phyloP scores from a whole-genome alignment of 2,113 vertebrate species.

The Microtus ochrogaster region DNA sequence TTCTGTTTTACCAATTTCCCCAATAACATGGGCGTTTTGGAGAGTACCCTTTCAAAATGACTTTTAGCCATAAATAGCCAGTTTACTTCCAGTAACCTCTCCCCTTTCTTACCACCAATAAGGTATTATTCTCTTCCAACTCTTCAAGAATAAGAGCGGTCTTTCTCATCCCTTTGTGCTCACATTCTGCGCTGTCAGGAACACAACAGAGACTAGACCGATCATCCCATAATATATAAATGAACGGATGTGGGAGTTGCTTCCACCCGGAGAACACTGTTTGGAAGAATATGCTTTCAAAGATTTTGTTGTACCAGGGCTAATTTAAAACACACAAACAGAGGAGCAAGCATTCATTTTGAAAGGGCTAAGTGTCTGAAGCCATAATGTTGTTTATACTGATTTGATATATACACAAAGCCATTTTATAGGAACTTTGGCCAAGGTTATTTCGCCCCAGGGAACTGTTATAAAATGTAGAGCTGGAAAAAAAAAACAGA shows the following conservation, averaged over 20 bases:
- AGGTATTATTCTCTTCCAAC: neutral
- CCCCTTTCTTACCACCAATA: neutral
- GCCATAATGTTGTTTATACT: constrained; percentile 59
- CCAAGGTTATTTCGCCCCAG: constrained; percentile 43
- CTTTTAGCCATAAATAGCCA: neutral
- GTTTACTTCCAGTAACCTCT: neutral
- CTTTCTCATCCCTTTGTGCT: neutral
- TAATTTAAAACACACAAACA: constrained; percentile 60
- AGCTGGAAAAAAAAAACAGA: constrained; percentile 11
- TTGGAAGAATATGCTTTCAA: constrained; percentile 21
- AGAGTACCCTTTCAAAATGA: neutral
- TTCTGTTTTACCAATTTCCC: neutral
- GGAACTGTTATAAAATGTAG: constrained; percentile 64
- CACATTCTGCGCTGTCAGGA: neutral
- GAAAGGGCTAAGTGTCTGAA: constrained; percentile 60
- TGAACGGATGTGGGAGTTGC: neutral
- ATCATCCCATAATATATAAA: neutral
- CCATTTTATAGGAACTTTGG: constrained; percentile 35
- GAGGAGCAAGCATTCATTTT: constrained; percentile 27
- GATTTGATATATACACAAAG: constrained; percentile 49
- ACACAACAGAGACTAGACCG: neutral
- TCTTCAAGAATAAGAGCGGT: neutral
- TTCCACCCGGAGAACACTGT: neutral
- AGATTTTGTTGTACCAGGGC: neutral
- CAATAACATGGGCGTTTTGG: neutral